A percentile compares a stretch with the other conserved stretches of the same genome.
These are phyloP conservation scores for Trinectes maculatus DNA, from an alignment of 2,113 vertebrate species.

Conservation along the genomic window DNA sequence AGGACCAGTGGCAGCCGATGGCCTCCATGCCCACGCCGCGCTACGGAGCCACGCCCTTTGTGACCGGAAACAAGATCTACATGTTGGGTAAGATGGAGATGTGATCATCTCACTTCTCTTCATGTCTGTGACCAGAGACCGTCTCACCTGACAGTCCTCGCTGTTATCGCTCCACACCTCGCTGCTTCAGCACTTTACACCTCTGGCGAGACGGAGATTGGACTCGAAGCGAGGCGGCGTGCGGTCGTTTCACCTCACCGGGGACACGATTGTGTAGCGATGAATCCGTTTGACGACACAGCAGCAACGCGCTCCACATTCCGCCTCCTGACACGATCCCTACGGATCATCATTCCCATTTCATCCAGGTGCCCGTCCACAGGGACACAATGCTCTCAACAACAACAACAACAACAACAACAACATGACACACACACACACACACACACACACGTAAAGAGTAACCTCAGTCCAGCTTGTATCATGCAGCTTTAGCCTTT, in stretches of 20 bases:
- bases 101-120: background rate
- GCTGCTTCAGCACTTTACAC: conserved; percentile 21
- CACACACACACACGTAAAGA: background rate
- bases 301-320: background rate
- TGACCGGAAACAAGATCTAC: conserved; percentile 93
- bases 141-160: too few species aligned
- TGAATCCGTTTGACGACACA: background rate
- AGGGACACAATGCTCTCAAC: background rate
- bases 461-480: too few species aligned
- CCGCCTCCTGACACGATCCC: background rate
- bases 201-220: conserved; percentile 16
- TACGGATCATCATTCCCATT: conserved; percentile 12
- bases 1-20: conserved; percentile 90
- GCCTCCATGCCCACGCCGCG: conserved; percentile 96
- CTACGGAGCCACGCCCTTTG: conserved; percentile 90
- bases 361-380: background rate
- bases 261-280: conserved; percentile 9
- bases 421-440: background rate
- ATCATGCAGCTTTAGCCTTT: too few species aligned
- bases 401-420: too few species aligned
- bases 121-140: too few species aligned
- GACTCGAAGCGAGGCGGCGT: background rate
- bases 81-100: conserved; percentile 65
- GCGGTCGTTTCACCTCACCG: background rate
- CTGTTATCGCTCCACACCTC: too few species aligned